Conservation (phyloP, 2,797 vertebrate genomes). For the Psittacula echo region DNA sequence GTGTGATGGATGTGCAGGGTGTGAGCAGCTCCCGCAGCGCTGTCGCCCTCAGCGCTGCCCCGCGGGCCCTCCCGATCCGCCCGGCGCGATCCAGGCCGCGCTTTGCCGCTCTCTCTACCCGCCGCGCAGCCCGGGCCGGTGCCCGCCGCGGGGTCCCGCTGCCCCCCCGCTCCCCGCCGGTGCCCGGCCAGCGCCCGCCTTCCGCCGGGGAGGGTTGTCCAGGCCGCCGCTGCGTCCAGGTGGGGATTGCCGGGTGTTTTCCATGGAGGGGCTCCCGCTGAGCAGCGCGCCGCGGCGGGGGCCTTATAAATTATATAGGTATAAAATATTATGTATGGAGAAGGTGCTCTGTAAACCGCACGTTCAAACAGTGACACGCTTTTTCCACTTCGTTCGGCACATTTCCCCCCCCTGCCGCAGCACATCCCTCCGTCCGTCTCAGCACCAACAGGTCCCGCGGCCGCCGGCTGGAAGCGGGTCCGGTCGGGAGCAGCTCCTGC, state of each 20-base stretch:
- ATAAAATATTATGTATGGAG: background rate
- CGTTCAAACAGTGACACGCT: background rate
- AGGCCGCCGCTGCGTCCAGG: background rate
- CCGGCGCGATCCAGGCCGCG: background rate
- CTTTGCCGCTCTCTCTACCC: background rate
- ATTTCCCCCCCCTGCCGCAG: background rate
- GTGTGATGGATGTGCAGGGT: background rate
- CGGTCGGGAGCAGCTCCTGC: background rate
- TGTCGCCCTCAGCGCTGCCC: background rate
- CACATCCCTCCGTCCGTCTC: background rate
- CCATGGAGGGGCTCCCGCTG: background rate
- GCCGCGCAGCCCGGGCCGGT: background rate
- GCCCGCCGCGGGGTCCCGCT: background rate
- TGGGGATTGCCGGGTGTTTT: background rate
- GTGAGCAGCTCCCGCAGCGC: background rate
- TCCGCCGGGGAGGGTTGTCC: background rate
- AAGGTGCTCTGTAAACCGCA: background rate
- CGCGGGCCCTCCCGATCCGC: background rate
- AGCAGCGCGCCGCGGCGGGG: background rate
- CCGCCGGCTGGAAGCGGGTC: fast-evolving
- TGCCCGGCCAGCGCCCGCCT: background rate
- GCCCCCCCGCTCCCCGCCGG: background rate
- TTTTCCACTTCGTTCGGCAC: background rate
- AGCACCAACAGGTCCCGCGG: background rate
- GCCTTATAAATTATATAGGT: background rate